phyloP scores from a whole-genome alignment of 2,888 invertebrate genomes.

The Campoplex nolae region DNA sequence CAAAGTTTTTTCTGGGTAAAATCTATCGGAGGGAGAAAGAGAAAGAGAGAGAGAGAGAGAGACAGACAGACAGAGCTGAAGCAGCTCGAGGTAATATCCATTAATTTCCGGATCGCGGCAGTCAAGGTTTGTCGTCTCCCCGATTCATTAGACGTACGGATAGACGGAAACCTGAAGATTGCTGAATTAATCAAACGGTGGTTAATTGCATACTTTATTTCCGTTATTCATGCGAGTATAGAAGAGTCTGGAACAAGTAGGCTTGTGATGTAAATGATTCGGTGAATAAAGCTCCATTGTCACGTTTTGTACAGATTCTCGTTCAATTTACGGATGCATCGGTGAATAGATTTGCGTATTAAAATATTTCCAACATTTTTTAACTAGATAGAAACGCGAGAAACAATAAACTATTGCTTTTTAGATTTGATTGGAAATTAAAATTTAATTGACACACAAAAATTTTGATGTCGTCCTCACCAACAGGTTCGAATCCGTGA shows the following conservation, averaged over 20 bases:
- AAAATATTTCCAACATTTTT: no score
- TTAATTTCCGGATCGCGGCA: constrained; percentile 58
- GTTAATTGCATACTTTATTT: constrained; percentile 38
- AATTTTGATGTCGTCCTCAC: no score
- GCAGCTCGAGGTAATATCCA: constrained; percentile 51
- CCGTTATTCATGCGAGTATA: neutral
- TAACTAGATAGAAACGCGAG: no score
- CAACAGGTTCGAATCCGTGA: no score
- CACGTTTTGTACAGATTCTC: neutral
- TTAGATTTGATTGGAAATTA: no score
- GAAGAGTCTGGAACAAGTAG: neutral
- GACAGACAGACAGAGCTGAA: neutral
- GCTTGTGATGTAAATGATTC: neutral
- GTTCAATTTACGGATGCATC: neutral
- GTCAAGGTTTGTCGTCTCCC: constrained; percentile 30
- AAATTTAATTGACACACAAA: no score
- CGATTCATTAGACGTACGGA: constrained; percentile 36
- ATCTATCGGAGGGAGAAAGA: constrained; percentile 7
- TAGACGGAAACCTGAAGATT: constrained; percentile 48
- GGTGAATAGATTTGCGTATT: no score
- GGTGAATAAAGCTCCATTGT: neutral
- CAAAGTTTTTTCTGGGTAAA: constrained; percentile 40
- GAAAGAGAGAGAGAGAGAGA: no score
- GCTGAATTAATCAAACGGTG: constrained; percentile 51
- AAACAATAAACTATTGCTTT: no score